Base-by-base conservation (phyloP, 2,113 vertebrate species). In the Vanacampus margaritifer region DNA sequence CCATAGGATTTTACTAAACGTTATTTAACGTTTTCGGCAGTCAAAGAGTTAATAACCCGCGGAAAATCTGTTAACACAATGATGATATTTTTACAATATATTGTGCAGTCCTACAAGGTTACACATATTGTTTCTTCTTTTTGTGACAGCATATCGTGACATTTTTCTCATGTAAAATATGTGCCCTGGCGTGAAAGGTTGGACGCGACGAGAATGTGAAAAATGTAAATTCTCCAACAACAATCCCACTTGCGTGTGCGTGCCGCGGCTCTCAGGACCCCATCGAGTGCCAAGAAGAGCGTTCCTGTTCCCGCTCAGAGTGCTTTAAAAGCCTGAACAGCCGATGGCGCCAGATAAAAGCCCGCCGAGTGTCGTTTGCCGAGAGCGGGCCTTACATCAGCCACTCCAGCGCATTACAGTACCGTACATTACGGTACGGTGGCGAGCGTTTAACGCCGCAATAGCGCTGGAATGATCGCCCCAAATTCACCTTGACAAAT, bases 241-340 rank as follows among this genome's bases (percentile, higher is more conserved):
- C 24, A 14, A 16, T 28, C 56, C 7, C 16, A 58, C 17, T 58
- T 36, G 32, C 6, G 32, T 36, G 32, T 9, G 13, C 9, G 19
- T 12, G 57, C 6, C 6, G 8, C 83, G 84, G 81, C 86, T 84
- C 81, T 75, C 75, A 73, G 70, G 79, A 77, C 79, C 73, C 26
- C 54, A 81, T 7, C 75, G 79, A 71, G 65, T 69, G 72, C 62
- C 64, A 74, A 72, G 81, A 73, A 79, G 60, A 28, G 53, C 69
- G 69, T 54, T 54, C 23, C 51, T 54, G 75, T 76, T 82, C 58
- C 74, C 54, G 57, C 69, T 79, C 56, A 3, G 24, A 62, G 62
- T 37, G 48, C 17, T 65, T 75, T 26, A 54, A 66, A 80, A 67
- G 72, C 48, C 23, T 54, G 12, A 54, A 54, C 48, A 57, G 54